Evolutionary conservation across 2,113 vertebrate species (phyloP), one percentile per base, ranked within the genome.

Genomic region (Dicentrarchus labrax): DNA sequence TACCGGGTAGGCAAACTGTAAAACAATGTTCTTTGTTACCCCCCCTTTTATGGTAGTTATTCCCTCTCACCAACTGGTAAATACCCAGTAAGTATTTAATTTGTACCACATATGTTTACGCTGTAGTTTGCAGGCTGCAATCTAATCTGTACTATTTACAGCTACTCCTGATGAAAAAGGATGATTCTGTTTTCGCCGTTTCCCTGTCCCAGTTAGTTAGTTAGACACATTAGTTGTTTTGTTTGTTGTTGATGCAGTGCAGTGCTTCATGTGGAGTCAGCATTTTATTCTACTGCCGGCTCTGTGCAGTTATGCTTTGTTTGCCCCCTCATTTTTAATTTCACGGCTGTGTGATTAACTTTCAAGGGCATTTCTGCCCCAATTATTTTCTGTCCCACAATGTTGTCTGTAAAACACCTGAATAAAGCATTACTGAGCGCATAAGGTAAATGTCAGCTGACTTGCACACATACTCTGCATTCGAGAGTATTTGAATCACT

Each of bases 351-450:
- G 66, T 70, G 84, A 91, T 91, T 91, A 88, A 83, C 61, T 91
- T 92, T 88, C 89, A 91, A 87, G 79, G 87, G 84, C 84, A 90
- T 86, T 90, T 84, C 62, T 84, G 79, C 39, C 15, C 82, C 67
- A 80, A 87, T 87, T 93, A 74, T 89, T 89, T 86, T 82, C 79
- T 68, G 72, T 81, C 73, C 67, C 41, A 70, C 83, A 85, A 74
- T 81, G 70, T 75, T 87, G 78, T 78, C 83, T 68, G 78, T 68
- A 83, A 79, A 86, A 89, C 59, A 87, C 85, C 87, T 83, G 77
- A 64, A 89, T 73, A 54, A 78, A 71, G 51, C 74, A 50, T 66
- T 48, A 76, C 30, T 61, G 61, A 69, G 12, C n/a, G 0, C 51
- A 76, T 61, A 54, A 53, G 75, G 73, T 86, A 84, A 82, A 89